Base-by-base conservation (phyloP, 2,797 vertebrate species). In the Coccyzus lansbergi region DNA sequence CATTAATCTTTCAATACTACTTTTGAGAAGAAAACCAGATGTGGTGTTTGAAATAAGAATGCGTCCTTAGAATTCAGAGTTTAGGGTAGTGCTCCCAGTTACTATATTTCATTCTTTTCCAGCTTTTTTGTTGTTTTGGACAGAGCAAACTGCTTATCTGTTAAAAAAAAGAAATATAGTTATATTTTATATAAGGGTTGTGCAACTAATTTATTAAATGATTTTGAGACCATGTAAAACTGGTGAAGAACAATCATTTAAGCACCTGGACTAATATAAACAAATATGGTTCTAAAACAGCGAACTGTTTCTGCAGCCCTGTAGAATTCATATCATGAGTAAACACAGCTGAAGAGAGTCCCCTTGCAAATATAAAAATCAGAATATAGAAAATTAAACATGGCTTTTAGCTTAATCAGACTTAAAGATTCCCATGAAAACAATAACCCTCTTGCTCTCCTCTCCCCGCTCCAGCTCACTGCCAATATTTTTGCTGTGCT, bases 401-500 rank as follows among this genome's bases (percentile, higher is more conserved):
- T 19, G 31, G 15, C 25, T 90, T 86, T 76, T 59, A 88, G 42
- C 63, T 29, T 86, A 67, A 62, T 19, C 65, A 78, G 42, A 60
- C 53, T 64, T 81, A 33, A 84, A 68, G 51, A 65, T 67, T 76
- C 68, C 56, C 60, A 8, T 69, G 79, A 83, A 93, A 89, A 77
- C n/a, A 88, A 36, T n/a, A 83, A 72, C 65, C 51, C 2, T 42
- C 33, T 89, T 71, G 56, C 24, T 83, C 46, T 64, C 26, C 15
- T 46, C n/a, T 51, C 7, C 42, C 38, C 20, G 29, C 21, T 16
- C 2, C 2, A 2, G 1, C 11, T 24, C 51, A 12, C 10, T 0
- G 1, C 40, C 71, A 36, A 4, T 67, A 59, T 80, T 92, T 89
- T 84, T 92, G 21, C 78, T 60, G 64, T 60, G 68, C 58, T 62